Percentiles rank a stretch among this genome's conserved stretches.
Evolutionary conservation across 2,113 vertebrate species (phyloP).

Genomic region (Toxostoma redivivum): DNA sequence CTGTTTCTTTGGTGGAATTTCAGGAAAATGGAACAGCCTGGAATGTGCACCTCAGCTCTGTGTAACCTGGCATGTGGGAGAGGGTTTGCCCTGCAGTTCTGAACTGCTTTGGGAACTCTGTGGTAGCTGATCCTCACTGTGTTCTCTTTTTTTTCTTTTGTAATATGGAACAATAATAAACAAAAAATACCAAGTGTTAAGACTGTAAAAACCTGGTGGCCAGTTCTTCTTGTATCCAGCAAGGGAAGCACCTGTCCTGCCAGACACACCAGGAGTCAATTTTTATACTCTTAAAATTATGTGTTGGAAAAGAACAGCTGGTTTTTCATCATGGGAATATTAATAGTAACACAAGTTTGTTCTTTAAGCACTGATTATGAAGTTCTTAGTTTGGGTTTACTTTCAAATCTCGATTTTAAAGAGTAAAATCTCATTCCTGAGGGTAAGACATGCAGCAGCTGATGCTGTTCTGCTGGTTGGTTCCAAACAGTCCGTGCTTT

Average conservation of each 20-base stretch:
- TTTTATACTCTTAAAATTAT: background rate
- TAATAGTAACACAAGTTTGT: background rate
- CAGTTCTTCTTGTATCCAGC: background rate
- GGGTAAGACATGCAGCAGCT: background rate
- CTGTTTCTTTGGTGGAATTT: background rate
- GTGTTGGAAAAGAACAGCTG: background rate
- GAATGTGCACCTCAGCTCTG: background rate
- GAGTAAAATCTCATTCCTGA: background rate
- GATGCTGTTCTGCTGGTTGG: background rate
- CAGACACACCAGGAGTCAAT: background rate
- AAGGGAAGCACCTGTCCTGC: background rate
- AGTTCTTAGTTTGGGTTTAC: background rate
- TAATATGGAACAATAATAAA: constrained; percentile 1
- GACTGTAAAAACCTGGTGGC: background rate
- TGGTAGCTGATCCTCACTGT: background rate
- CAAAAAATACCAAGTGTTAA: background rate
- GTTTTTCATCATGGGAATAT: background rate
- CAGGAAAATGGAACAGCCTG: background rate
- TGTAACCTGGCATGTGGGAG: accelerated
- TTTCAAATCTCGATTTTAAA: background rate
- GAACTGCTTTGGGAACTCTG: background rate
- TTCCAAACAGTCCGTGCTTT: constrained; percentile 3
- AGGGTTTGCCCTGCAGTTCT: background rate
- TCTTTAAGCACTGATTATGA: background rate
- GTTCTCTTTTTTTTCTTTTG: background rate